Conservation (phyloP, 2,113 vertebrate genomes). For the Cheilinus undulatus region DNA sequence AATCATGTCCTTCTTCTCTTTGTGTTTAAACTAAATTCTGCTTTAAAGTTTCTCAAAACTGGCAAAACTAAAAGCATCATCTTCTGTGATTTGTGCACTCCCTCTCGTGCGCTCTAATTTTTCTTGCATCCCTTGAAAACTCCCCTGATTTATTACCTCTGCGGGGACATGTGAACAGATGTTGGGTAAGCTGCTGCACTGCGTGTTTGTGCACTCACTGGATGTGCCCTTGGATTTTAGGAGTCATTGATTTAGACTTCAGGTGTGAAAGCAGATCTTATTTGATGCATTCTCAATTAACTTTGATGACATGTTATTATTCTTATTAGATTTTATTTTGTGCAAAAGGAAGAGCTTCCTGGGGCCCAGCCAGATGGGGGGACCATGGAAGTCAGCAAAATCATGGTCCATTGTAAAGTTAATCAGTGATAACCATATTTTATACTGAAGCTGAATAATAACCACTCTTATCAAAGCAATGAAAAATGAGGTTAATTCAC, state of each 20-base stretch:
- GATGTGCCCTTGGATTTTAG: not conserved
- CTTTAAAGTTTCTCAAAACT: not conserved
- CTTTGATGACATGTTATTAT: too few species aligned
- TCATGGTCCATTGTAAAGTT: too few species aligned
- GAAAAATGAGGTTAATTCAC: too few species aligned
- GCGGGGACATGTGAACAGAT: conserved; percentile 14
- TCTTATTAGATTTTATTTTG: too few species aligned
- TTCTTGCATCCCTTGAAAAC: not conserved
- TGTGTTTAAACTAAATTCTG: not conserved
- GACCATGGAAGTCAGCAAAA: too few species aligned
- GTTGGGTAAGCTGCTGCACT: not conserved
- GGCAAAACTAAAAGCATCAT: not conserved
- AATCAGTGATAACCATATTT: too few species aligned
- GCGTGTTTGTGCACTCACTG: not conserved
- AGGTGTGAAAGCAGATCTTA: not conserved
- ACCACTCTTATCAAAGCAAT: too few species aligned
- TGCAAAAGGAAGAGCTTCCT: too few species aligned
- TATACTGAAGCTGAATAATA: too few species aligned
- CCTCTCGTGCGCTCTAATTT: conserved; percentile 1
- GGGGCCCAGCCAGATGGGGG: too few species aligned
- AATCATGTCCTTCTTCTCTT: not conserved
- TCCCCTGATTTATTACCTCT: conserved; percentile 19
- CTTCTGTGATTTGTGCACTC: not conserved
- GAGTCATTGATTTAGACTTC: not conserved
- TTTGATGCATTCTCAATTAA: too few species aligned